These are phyloP conservation scores for Iselma pallidipennis DNA, from an alignment of 2,888 invertebrate species.

Conservation along the genomic window DNA sequence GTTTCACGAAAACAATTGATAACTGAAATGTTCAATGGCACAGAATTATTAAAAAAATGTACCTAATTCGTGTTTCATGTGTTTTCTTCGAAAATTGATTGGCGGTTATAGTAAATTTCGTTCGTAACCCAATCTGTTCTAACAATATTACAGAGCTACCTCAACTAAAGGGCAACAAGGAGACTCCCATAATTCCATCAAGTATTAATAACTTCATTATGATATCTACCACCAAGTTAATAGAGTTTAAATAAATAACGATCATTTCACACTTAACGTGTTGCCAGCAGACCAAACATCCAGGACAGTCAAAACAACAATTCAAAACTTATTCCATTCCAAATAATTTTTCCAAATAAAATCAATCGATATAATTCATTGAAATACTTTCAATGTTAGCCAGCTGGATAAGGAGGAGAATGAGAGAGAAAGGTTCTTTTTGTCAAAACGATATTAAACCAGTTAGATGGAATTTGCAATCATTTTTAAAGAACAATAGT, in stretches of 20 bases:
- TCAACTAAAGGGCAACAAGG: not conserved
- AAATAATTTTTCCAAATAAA: no score
- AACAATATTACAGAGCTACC: not conserved
- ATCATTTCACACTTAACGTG: slow-evolving; percentile 39
- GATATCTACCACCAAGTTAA: slow-evolving; percentile 53
- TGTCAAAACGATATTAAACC: slow-evolving; percentile 22
- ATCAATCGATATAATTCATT: no score
- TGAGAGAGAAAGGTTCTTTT: no score
- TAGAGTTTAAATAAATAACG: slow-evolving; percentile 54
- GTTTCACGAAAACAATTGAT: not conserved
- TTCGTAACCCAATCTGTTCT: not conserved
- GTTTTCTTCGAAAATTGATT: not conserved
- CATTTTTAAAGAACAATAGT: no score
- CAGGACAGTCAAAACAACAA: slow-evolving; percentile 1
- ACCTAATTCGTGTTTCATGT: not conserved
- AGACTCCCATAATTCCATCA: slow-evolving; percentile 37
- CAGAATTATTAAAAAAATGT: not conserved
- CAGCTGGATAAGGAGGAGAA: no score
- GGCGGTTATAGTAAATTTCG: not conserved
- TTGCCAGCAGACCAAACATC: not conserved
- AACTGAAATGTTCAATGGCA: not conserved
- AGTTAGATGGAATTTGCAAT: slow-evolving; percentile 22
- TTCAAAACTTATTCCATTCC: no score
- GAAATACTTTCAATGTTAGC: no score
- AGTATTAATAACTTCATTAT: slow-evolving; percentile 56